phyloP scores from a whole-genome alignment of 2,888 invertebrate genomes.

The Mesochorus sp. region DNA sequence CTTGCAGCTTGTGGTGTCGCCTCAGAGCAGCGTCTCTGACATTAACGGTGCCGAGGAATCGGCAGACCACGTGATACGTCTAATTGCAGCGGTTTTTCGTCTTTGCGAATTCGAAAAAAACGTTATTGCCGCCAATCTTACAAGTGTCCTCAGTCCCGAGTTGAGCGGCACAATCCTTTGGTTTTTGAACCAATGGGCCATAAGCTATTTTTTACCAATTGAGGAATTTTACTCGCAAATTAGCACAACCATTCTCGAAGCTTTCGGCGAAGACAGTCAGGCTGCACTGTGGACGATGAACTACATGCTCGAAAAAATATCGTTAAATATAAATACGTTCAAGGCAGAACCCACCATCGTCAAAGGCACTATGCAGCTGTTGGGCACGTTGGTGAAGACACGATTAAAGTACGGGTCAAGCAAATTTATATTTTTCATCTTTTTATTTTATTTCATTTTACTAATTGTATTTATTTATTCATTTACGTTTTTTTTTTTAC shows the following conservation, averaged over 20 bases:
- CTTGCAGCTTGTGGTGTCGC: conserved; percentile 83
- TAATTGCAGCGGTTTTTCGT: conserved; percentile 88
- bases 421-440: conserved; percentile 41
- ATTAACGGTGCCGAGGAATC: conserved; percentile 72
- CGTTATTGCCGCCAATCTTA: conserved; percentile 87
- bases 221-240: conserved; percentile 83
- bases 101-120: conserved; percentile 90
- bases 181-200: conserved; percentile 90
- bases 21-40: conserved; percentile 78
- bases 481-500: conserved; percentile 39
- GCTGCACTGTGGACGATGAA: conserved; percentile 86
- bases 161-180: conserved; percentile 90
- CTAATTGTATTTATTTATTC: conserved; percentile 33
- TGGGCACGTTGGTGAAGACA: conserved; percentile 84
- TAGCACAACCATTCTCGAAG: conserved; percentile 85
- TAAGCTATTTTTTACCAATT: conserved; percentile 86
- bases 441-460: background rate
- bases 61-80: conserved; percentile 82
- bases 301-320: conserved; percentile 87
- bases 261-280: conserved; percentile 87
- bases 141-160: conserved; percentile 89
- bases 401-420: conserved; percentile 83
- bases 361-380: conserved; percentile 86
- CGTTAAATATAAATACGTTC: conserved; percentile 85
- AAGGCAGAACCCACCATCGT: conserved; percentile 85